Base-by-base conservation (phyloP, 2,888 invertebrate genomes). In the Sceliomorpha sp. region DNA sequence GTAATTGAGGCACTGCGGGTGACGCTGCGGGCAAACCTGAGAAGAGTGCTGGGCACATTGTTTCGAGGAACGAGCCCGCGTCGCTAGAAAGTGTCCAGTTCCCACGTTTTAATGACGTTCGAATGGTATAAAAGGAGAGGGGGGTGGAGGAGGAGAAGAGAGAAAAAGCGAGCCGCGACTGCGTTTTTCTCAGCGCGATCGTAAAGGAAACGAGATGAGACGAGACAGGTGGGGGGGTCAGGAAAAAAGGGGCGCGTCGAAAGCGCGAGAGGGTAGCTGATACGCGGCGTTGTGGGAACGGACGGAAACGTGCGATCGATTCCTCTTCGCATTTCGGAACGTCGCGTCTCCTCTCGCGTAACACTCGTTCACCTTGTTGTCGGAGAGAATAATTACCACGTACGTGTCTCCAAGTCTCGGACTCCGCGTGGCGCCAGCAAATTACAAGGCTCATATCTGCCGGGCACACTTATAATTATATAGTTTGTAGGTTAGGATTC, bases 381-480 rank as follows among this genome's bases (percentile, higher is more conserved):
- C 29, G 13, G 37, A 34, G 76, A 77, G n/a, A 59, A 84, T 87
- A 86, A 87, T 86, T 86, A 82, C 77, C 79, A 82, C 78, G 85
- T 80, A 81, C 82, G 82, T 87, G 88, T 87, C 88, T 86, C 88
- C 86, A 84, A 84, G 80, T 78, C 73, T 74, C 72, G 75, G 73
- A 68, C 75, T 77, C 78, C 78, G 77, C 76, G 70, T 87, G 87
- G 87, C 87, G 87, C 88, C 88, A 87, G 80, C 78, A 86, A 88
- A 87, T 87, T 88, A 86, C 83, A 87, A 86, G 86, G 81, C 85
- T 84, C 79, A 84, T 83, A 62, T 69, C 47, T 66, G 75, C 74
- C 72, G 75, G 79, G 80, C 82, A 80, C 79, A 77, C 75, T 82
- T 81, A 81, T 88, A 88, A 88, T 87, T 88, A 87, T 87, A 88